phyloP scores from a whole-genome alignment of 2,113 vertebrate species.

The Crotalus tigris region DNA sequence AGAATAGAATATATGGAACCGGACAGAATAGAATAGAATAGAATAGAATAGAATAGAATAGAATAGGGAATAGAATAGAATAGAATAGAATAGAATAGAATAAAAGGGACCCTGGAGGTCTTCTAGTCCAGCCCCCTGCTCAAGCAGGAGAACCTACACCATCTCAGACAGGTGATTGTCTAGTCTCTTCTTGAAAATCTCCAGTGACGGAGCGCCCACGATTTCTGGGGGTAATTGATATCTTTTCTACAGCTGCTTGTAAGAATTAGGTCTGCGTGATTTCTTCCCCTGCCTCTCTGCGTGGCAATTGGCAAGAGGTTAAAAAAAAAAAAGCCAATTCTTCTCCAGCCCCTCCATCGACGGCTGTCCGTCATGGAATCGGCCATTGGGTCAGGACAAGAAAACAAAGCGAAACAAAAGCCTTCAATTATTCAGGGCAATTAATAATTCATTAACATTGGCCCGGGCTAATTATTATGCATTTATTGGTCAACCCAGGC shows the following conservation, averaged over 20 bases:
- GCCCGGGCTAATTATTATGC: not conserved
- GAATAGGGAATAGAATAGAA: no score
- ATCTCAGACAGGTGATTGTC: no score
- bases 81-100: no score
- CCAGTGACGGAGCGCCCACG: no score
- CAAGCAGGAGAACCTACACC: no score
- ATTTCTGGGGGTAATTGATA: not conserved
- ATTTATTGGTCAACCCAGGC: not conserved
- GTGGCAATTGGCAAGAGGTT: not conserved
- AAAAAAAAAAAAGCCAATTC: not conserved
- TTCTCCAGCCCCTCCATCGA: not conserved
- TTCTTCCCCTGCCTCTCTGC: not conserved
- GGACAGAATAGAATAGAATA: no score
- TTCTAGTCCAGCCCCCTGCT: no score
- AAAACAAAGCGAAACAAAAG: not conserved
- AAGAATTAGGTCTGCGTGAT: not conserved
- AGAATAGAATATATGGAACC: no score
- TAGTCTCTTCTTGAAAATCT: no score
- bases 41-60: no score
- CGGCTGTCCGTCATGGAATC: accelerated
- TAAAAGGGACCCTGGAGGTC: no score
- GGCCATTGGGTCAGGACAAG: accelerated
- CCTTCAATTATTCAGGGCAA: conserved; percentile 25
- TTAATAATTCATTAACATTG: conserved; percentile 25
- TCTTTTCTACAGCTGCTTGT: not conserved